Evolutionary conservation across 37 sponge, comb jelly and placozoan species (phyloP).

Genomic region (Axinella damicornis): DNA sequence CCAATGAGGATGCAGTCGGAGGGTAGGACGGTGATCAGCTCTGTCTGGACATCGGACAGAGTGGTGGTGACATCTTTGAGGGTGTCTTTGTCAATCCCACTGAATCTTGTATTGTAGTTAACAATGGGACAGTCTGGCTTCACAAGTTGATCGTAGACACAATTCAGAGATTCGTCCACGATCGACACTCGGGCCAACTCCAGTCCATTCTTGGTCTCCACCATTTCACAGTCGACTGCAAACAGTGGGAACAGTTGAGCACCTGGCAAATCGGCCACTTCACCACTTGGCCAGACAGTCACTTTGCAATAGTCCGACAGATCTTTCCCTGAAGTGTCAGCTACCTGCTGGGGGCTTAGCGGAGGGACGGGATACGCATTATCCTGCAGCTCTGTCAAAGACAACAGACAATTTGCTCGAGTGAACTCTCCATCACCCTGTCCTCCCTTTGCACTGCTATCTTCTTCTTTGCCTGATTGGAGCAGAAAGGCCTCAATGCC

Average conservation of each 20-base stretch:
- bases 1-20: constrained; percentile 85
- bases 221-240: constrained; percentile 94
- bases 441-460: background rate
- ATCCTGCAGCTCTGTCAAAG: constrained; percentile 23
- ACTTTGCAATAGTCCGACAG: constrained; percentile 2
- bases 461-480: background rate
- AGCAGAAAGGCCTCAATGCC: constrained; percentile 66
- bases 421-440: background rate
- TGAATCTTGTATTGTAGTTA: constrained; percentile 92
- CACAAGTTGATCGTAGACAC: constrained; percentile 87
- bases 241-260: constrained; percentile 57
- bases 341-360: too few relatives aligned
- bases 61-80: constrained; percentile 83
- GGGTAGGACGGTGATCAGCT: constrained; percentile 69
- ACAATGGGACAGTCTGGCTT: constrained; percentile 76
- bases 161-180: constrained; percentile 78
- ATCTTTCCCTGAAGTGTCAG: background rate
- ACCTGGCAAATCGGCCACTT: background rate
- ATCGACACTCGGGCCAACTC: constrained; percentile 90
- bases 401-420: constrained; percentile 35
- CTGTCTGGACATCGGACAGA: constrained; percentile 80
- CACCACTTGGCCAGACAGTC: constrained; percentile 21
- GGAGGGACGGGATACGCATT: constrained; percentile 44
- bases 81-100: constrained; percentile 85
- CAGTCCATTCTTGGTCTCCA: constrained; percentile 42